These are phyloP conservation scores for Onthophagus sagittarius DNA, from an alignment of 2,888 invertebrate genomes.

Conservation along the genomic window DNA sequence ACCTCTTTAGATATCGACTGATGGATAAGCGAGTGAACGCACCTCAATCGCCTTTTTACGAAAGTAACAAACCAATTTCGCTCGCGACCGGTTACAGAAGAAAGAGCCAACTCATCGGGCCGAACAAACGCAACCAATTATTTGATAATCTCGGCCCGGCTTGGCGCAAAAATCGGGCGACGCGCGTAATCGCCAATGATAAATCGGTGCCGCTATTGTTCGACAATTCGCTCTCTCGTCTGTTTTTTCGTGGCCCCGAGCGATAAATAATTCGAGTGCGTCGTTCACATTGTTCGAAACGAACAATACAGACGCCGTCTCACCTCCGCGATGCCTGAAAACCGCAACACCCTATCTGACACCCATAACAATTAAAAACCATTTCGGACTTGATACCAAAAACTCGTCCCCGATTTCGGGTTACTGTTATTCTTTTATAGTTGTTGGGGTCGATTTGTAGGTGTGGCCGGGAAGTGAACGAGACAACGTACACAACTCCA, in stretches of 20 bases:
- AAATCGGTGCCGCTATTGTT: slow-evolving; percentile 8
- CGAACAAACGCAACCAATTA: slow-evolving; percentile 3
- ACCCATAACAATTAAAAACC: background rate
- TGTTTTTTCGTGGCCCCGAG: background rate
- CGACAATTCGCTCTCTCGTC: slow-evolving; percentile 1
- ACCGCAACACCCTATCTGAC: background rate
- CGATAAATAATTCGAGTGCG: background rate
- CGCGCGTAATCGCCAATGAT: slow-evolving; percentile 8
- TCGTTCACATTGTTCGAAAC: background rate
- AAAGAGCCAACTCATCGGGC: background rate
- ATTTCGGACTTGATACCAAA: background rate
- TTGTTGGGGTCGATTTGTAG: background rate
- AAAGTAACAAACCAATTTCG: background rate
- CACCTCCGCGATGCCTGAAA: background rate
- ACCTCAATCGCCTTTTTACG: background rate
- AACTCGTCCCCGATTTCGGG: background rate
- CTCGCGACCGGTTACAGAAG: background rate
- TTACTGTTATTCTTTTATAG: background rate
- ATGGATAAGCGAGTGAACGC: background rate
- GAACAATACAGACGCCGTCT: background rate
- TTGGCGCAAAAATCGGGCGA: slow-evolving; percentile 10
- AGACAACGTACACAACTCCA: background rate
- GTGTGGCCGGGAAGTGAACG: background rate
- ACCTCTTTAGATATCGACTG: background rate
- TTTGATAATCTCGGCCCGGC: slow-evolving; percentile 4